Evolutionary conservation across 2,797 vertebrate species (phyloP), one percentile per base, ranked within the genome.

Genomic region (Hypotaenidia okinawae): DNA sequence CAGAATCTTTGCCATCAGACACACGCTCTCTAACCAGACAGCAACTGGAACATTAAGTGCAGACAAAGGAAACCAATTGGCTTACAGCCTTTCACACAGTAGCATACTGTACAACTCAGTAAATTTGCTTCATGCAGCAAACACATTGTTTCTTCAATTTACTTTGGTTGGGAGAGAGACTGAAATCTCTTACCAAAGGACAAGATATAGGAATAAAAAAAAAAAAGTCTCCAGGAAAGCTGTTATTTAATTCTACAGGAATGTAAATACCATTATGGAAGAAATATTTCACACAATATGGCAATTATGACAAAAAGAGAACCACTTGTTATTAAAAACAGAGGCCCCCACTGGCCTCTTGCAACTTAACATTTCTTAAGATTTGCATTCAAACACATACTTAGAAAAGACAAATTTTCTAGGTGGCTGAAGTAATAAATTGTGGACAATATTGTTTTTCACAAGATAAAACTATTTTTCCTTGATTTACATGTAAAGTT

Each of bases 271-370:
- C 32, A 68, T 43, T 54, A 68, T 52, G 25, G 70, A 84, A 47
- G 4, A 94, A 97, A 96, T 74, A 58, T 28, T 91, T 88, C 70
- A 57, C 23, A 59, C 52, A 91, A 52, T 64, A 73, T 27, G 57
- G 78, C 64, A 94, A 91, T 47, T 69, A 54, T 9, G 22, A 83
- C 33, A 84, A 75, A 78, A 87, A n/a, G 16, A 90, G 30, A 90
- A 64, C 6, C 7, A 70, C n/a, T 51, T 14, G 8, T 70, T 84
- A 85, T 30, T 76, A 83, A 85, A 83, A 67, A 61, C 5, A 13
- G 17, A 90, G 54, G 45, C 10, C 28, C 39, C 32, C 35, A 22
- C 4, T 61, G 21, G 17, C 47, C 21, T 91, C 78, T 82, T 62
- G 14, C 12, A 95, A 80, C 43, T 45, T 61, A 45, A 10, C 7